These are phyloP conservation scores for Bimastos eiseni DNA, from an alignment of 2,888 invertebrate species.

Conservation along the genomic window DNA sequence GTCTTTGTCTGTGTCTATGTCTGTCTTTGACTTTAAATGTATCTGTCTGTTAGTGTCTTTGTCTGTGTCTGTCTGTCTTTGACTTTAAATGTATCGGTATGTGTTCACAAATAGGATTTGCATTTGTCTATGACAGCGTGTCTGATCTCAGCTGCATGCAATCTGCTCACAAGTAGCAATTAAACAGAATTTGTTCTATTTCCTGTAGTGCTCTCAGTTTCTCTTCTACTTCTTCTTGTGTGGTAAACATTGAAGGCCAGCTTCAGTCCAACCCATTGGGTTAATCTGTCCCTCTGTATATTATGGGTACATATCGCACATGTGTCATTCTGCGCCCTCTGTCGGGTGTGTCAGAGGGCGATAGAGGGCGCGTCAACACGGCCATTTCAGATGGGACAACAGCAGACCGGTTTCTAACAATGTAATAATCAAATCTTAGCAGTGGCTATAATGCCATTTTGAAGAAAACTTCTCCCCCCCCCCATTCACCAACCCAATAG, in stretches of 20 bases:
- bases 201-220: too few species aligned
- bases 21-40: too few species aligned
- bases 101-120: not conserved
- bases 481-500: too few species aligned
- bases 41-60: too few species aligned
- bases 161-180: not conserved
- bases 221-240: too few species aligned
- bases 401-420: not conserved
- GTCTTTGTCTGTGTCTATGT: too few species aligned
- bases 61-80: not conserved
- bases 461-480: too few species aligned
- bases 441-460: not conserved
- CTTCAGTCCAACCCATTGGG: not conserved
- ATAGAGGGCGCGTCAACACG: not conserved
- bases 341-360: too few species aligned
- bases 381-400: not conserved
- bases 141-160: not conserved
- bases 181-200: not conserved
- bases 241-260: not conserved
- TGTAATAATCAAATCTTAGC: not conserved
- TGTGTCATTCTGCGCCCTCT: too few species aligned
- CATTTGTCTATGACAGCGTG: not conserved
- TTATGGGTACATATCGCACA: too few species aligned
- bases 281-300: too few species aligned
- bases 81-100: not conserved